Evolutionary conservation across 2,888 invertebrate species (phyloP), one percentile per base, ranked within the genome.

Genomic region (Dusona sp.): DNA sequence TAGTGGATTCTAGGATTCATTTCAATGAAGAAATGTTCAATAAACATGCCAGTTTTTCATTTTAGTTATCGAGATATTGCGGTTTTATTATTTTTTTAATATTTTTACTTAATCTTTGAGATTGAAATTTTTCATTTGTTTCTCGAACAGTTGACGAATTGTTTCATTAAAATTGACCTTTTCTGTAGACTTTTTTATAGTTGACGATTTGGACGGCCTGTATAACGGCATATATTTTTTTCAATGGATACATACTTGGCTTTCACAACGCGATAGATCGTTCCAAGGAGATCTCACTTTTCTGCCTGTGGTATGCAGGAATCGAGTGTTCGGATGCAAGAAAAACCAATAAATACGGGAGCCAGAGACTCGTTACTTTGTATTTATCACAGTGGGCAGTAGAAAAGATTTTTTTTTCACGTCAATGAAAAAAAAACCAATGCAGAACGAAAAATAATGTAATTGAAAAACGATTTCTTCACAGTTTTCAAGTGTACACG

Each of bases 351-450:
- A 36, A 42, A 78, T 67, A 57, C 74, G 33, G 19, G 65, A 54
- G 16, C 67, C 86, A 45, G 79, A 57, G 48, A 38, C 61, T 68
- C 61, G 65, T 29, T 72, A 82, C 73, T 85, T 42, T 74, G 84
- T 78, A 61, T 65, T 73, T 75, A 73, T 74, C 73, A 74, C 78
- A 82, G 73, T 74, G 48, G 65, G 54, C 79, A 74, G 64, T 79
- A 78, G 42, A 82, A 74, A 80, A 74, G 48, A 68, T 67, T 65
- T 48, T 70, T 42, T 80, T 64, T 78, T 67, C 79, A 85, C 81
- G 57, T 68, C 79, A 80, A 79, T 80, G 73, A 70, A 68, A 38
- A 64, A 65, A 78, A 83, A 79, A 65, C n/a, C n/a, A 57, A 16
- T 16, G 16, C 25, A 61, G 25, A 72, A n/a, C 19, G 45, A 22